Base-by-base conservation (phyloP, 1,140 invertebrate genomes). In the Pogonomyrmex californicus region DNA sequence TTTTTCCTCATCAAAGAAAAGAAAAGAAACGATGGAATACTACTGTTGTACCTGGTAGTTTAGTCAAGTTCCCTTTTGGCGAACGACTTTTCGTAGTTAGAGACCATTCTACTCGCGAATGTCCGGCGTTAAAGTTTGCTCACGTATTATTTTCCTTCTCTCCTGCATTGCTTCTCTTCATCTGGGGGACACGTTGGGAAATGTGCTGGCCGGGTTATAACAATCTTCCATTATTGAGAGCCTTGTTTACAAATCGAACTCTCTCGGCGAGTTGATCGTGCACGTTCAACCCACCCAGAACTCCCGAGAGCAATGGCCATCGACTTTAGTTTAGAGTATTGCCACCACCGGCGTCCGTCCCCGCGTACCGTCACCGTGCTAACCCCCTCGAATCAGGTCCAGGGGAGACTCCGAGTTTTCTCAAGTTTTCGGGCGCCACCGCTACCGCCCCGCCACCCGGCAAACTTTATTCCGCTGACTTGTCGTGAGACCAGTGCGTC, bases 391-490 rank as follows among this genome's bases (percentile, higher is more conserved):
- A 78, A 87, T 60, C 78, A 82, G 73, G 56, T 83, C 71, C 76
- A 78, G n/a, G 44, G 86, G 65, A 88, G 86, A 91, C 92, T 92
- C 85, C 70, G 81, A 93, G 91, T 93, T 93, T 91, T 85, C 58
- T 60, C 89, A 93, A 93, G 91, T 93, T 93, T 93, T 92, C 92
- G 91, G 90, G 90, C 91, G 91, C 91, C 54, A 86, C 73, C 68
- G 51, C 68, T 76, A 66, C 63, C 36, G 66, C 79, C 85, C 79
- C 85, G 70, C 68, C 81, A 68, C 78, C 75, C 83, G 73, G 76
- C 85, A 93, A 93, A 93, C 91, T 94, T 94, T 93, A 93, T 94
- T 92, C 88, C 91, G 93, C 93, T 94, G 93, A 94, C 92, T 94
- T 92, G 92, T 93, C 92, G 87, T 85, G 73, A 82, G 79, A 82